These are phyloP conservation scores for Colius striatus DNA, from an alignment of 2,113 vertebrate species.

Conservation along the genomic window DNA sequence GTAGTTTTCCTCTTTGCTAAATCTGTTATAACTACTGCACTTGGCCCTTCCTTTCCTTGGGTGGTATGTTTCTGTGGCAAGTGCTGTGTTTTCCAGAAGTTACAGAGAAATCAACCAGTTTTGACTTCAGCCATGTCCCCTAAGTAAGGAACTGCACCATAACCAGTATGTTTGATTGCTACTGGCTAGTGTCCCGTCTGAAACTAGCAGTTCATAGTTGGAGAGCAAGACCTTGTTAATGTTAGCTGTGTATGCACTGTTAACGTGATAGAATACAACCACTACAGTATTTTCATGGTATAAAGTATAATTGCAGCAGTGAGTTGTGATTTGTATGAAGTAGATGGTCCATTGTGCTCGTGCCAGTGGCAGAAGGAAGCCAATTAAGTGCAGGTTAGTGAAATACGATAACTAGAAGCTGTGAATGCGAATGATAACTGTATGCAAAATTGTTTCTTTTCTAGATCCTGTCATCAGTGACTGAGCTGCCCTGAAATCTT, in stretches of 20 bases:
- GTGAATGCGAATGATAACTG: conserved; percentile 18
- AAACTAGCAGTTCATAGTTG: background rate
- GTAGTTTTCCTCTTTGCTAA: background rate
- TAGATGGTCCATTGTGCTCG: background rate
- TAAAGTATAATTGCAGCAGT: background rate
- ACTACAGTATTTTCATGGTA: background rate
- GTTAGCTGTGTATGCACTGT: background rate
- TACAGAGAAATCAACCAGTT: background rate
- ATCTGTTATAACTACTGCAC: background rate
- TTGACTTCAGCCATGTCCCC: background rate
- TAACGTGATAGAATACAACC: background rate
- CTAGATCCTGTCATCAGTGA: conserved; percentile 54
- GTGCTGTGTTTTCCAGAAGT: background rate
- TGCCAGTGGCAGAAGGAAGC: background rate
- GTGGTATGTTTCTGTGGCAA: background rate
- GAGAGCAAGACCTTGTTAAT: background rate
- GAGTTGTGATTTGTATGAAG: background rate
- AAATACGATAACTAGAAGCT: background rate
- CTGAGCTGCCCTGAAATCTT: conserved; percentile 46
- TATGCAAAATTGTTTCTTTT: conserved; percentile 56
- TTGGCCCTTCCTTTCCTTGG: background rate
- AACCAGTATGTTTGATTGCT: background rate
- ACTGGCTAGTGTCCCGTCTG: background rate
- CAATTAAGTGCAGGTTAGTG: conserved; percentile 3
- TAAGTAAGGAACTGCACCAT: background rate